Percentiles rank a stretch among this genome's conserved stretches.
phyloP scores from a whole-genome alignment of 2,888 invertebrate genomes.

The Agrotis puta region DNA sequence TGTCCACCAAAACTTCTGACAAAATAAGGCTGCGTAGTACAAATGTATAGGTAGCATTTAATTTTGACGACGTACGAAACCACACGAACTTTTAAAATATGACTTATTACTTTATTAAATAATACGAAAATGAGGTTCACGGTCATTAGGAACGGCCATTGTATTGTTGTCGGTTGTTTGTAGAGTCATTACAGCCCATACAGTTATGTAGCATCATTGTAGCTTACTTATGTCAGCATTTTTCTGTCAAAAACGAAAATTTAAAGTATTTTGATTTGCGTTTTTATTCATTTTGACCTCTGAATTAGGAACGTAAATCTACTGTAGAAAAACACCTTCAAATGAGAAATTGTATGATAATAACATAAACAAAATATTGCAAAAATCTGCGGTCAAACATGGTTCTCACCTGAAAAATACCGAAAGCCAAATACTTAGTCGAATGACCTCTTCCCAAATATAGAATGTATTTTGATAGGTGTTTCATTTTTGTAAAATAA shows the following conservation, averaged over 20 bases:
- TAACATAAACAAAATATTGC: conserved; percentile 1
- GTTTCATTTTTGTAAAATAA: conserved; percentile 3
- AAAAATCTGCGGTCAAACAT: not conserved
- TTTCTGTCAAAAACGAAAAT: conserved; percentile 36
- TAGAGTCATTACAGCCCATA: conserved; percentile 63
- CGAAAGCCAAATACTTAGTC: not conserved
- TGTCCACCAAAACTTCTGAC: conserved; percentile 11
- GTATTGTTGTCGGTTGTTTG: conserved; percentile 63
- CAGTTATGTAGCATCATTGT: conserved; percentile 54
- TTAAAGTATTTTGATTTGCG: conserved; percentile 39
- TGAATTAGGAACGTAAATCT: conserved; percentile 4
- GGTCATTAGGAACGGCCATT: conserved; percentile 69
- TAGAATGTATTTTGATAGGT: conserved; percentile 1
- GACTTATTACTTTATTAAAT: conserved; percentile 55
- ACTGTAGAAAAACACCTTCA: not conserved
- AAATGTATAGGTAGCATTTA: conserved; percentile 15
- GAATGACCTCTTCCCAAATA: not conserved
- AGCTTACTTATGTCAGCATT: conserved; percentile 37
- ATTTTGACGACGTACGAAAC: not conserved
- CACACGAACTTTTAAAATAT: conserved; percentile 20
- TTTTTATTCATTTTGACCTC: conserved; percentile 28
- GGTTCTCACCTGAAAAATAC: not conserved
- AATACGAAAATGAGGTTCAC: conserved; percentile 71
- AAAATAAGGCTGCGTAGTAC: conserved; percentile 12
- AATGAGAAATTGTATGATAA: conserved; percentile 18